Percentiles rank a stretch among this genome's conserved stretches.
phyloP scores from a whole-genome alignment of 1,140 invertebrate genomes.

The Temnothorax curvispinosus region DNA sequence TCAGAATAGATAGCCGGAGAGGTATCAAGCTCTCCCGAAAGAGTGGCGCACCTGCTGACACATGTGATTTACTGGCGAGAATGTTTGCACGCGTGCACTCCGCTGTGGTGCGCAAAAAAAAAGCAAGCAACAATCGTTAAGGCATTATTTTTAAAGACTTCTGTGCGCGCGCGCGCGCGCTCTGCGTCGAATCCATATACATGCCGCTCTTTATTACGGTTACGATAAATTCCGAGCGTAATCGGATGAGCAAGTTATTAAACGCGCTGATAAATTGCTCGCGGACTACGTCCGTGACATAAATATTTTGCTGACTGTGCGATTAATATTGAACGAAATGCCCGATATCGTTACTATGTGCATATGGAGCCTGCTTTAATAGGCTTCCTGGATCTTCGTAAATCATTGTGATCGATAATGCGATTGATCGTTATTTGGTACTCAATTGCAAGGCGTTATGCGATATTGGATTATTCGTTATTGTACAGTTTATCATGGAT shows the following conservation, averaged over 20 bases:
- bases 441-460: conserved; percentile 37
- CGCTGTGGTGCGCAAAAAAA: neutral
- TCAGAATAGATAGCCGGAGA: conserved; percentile 47
- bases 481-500: conserved; percentile 16
- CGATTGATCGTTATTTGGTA: conserved; percentile 38
- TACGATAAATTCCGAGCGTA: conserved; percentile 48
- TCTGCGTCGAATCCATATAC: neutral
- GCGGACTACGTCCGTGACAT: conserved; percentile 27
- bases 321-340: conserved; percentile 53
- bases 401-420: conserved; percentile 57
- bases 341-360: conserved; percentile 15
- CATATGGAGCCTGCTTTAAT: conserved; percentile 29
- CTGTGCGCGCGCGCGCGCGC: neutral
- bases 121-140: conserved; percentile 24
- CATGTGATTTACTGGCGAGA: conserved; percentile 57
- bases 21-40: conserved; percentile 40
- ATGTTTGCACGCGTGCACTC: conserved; percentile 27
- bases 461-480: conserved; percentile 35
- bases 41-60: conserved; percentile 47
- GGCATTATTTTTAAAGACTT: conserved; percentile 29
- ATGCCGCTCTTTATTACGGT: conserved; percentile 36
- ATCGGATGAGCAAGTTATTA: conserved; percentile 60
- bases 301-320: conserved; percentile 50
- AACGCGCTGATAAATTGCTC: conserved; percentile 41
- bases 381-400: conserved; percentile 42